Percentiles rank a stretch among this genome's conserved stretches.
These are phyloP conservation scores for Atherinosoma microstoma DNA, from an alignment of 2,797 vertebrate genomes.

Conservation along the genomic window DNA sequence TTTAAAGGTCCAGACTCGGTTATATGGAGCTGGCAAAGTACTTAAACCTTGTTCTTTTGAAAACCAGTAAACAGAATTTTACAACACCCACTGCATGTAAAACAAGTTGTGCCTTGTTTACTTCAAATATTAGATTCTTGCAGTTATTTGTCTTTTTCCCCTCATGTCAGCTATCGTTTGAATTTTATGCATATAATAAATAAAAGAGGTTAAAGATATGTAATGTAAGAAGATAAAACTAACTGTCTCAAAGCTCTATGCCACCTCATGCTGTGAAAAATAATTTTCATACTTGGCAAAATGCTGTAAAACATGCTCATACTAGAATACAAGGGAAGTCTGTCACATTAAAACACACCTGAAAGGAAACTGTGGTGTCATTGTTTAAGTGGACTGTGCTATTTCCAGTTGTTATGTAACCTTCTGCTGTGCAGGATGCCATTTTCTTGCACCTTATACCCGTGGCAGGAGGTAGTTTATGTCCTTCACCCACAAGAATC, in stretches of 20 bases:
- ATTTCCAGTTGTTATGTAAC: slow-evolving; percentile 58
- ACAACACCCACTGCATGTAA: background rate
- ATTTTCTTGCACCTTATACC: slow-evolving; percentile 36
- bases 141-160: background rate
- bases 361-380: slow-evolving; percentile 35
- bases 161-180: background rate
- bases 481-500: slow-evolving; percentile 9
- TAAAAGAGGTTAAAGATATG: background rate
- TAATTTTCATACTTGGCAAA: background rate
- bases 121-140: background rate
- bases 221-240: background rate
- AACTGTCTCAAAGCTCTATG: background rate
- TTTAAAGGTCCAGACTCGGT: background rate
- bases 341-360: background rate
- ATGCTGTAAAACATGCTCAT: background rate
- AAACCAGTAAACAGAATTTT: background rate
- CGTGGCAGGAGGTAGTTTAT: slow-evolving; percentile 32
- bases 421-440: slow-evolving; percentile 15
- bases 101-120: background rate
- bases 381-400: slow-evolving; percentile 31
- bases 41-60: background rate
- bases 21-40: background rate
- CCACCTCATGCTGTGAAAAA: background rate
- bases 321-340: background rate
- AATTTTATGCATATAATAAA: background rate